Percentiles rank a stretch among this genome's conserved stretches.
Evolutionary conservation across 2,113 vertebrate species (phyloP).

Genomic region (Eulemur macaco): DNA sequence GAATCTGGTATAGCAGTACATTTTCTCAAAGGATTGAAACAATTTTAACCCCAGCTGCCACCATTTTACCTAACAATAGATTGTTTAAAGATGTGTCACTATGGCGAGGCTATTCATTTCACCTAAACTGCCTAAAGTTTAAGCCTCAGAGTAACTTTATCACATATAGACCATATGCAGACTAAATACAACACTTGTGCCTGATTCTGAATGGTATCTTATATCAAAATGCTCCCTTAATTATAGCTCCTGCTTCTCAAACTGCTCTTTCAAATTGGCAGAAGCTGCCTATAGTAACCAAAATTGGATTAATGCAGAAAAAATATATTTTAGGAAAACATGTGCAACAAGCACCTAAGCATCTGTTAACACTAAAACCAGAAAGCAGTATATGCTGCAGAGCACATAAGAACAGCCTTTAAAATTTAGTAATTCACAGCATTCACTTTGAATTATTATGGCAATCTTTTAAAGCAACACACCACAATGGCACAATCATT

Average conservation of each 20-base stretch:
- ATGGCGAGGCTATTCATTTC: conserved; percentile 45
- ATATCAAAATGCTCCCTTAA: conserved; percentile 40
- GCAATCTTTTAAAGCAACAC: neutral
- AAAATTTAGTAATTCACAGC: neutral
- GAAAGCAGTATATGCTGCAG: neutral
- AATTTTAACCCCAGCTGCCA: conserved; percentile 21
- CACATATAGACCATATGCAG: neutral
- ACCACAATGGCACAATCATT: neutral
- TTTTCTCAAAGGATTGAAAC: neutral
- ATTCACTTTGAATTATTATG: neutral
- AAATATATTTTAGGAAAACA: conserved; percentile 44
- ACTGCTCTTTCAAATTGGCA: conserved; percentile 49
- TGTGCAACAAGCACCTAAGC: neutral
- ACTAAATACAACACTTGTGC: conserved; percentile 51
- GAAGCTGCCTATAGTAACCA: conserved; percentile 39
- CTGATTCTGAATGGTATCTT: neutral
- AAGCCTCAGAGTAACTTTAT: conserved; percentile 18
- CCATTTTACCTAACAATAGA: conserved; percentile 48
- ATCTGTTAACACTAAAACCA: conserved; percentile 43
- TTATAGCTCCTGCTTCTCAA: conserved; percentile 47
- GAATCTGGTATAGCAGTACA: conserved; percentile 25
- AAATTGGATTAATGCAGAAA: conserved; percentile 46
- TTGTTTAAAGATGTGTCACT: neutral
- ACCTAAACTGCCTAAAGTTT: neutral
- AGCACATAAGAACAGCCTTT: neutral